A percentile compares a stretch with the other conserved stretches of the same genome.
phyloP scores from a whole-genome alignment of 2,113 vertebrate genomes.

The Scatophagus argus region DNA sequence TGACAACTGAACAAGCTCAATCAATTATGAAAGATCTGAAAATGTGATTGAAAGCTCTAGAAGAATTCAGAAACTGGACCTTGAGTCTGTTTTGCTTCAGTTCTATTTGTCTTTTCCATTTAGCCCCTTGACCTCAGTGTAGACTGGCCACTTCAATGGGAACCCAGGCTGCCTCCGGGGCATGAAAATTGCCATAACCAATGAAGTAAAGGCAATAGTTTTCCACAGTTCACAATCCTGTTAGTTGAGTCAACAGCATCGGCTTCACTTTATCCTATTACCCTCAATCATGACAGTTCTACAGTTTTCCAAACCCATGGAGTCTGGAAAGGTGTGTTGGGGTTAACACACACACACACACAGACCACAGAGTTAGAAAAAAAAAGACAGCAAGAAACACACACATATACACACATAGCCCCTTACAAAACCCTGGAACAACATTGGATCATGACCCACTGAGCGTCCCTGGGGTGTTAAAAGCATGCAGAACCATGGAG shows the following conservation, averaged over 20 bases:
- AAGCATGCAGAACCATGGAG: conserved; percentile 62
- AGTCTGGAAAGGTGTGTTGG: conserved; percentile 48
- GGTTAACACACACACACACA: conserved; percentile 28
- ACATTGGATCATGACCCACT: conserved; percentile 67
- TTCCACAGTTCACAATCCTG: conserved; percentile 55
- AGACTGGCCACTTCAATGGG: neutral
- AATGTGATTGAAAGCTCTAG: neutral
- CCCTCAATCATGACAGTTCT: conserved; percentile 49
- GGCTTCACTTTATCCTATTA: conserved; percentile 51
- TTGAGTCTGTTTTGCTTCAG: neutral
- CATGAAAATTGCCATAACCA: conserved; percentile 57
- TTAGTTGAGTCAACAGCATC: conserved; percentile 54
- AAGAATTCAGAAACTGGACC: neutral
- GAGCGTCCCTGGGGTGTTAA: conserved; percentile 71
- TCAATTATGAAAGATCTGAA: neutral
- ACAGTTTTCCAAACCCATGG: conserved; percentile 26
- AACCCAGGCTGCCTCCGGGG: conserved; percentile 12
- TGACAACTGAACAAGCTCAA: neutral
- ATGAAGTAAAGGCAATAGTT: conserved; percentile 64
- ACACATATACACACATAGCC: conserved; percentile 11
- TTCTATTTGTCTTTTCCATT: neutral
- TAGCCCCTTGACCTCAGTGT: neutral
- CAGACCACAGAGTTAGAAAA: neutral
- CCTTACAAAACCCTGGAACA: conserved; percentile 59
- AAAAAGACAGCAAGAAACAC: conserved; percentile 31